These are phyloP conservation scores for Octodon degus DNA, from an alignment of 2,113 vertebrate species.

Conservation along the genomic window DNA sequence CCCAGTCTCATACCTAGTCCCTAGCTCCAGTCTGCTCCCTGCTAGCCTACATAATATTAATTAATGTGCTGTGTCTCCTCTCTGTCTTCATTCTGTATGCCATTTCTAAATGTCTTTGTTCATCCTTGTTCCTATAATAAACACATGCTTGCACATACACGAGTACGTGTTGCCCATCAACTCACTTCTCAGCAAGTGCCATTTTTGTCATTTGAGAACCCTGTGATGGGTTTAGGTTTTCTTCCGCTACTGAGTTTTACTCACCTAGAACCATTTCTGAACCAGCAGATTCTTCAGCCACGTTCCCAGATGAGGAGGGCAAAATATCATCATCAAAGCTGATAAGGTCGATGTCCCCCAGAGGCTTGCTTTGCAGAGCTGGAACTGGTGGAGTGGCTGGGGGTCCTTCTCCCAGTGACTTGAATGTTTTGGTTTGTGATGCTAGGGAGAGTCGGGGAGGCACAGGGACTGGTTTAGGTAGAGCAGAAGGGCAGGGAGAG, in stretches of 20 bases:
- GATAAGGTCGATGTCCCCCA: constrained; percentile 87
- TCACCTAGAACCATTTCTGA: constrained; percentile 86
- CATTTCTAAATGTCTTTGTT: neutral
- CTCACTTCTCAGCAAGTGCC: neutral
- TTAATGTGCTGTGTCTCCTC: rapidly evolving
- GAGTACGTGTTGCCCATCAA: neutral
- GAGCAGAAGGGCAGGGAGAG: constrained; percentile 66
- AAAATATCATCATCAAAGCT: constrained; percentile 90
- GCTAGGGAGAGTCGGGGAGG: constrained; percentile 82
- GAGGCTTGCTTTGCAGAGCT: constrained; percentile 76
- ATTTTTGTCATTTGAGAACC: neutral
- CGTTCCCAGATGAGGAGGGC: constrained; percentile 69
- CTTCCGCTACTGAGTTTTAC: constrained; percentile 49
- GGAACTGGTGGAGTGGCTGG: constrained; percentile 55
- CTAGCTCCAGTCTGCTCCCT: neutral
- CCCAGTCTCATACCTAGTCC: neutral
- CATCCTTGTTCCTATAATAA: neutral
- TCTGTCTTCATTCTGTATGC: neutral
- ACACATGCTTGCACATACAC: neutral
- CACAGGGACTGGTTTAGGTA: constrained; percentile 77
- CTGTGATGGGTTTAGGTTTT: neutral
- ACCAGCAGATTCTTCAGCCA: constrained; percentile 74
- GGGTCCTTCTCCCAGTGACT: constrained; percentile 83
- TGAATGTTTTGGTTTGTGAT: constrained; percentile 83
- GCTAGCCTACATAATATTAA: neutral